phyloP scores from a whole-genome alignment of 1,140 invertebrate species.

The Brachystomella parvula region DNA sequence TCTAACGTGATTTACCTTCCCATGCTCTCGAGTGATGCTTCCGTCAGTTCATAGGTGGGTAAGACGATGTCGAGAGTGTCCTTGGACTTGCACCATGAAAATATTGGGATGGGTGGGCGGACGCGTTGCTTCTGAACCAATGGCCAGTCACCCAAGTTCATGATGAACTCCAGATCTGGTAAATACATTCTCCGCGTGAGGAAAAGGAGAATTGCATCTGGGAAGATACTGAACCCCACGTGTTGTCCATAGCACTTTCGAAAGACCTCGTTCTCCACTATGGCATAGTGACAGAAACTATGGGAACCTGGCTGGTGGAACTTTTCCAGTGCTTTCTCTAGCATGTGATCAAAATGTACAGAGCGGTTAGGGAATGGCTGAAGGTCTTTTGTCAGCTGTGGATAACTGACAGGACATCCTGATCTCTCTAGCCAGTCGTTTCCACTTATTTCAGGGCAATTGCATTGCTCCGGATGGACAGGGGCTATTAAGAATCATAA shows the following conservation, averaged over 20 bases:
- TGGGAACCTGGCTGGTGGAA: constrained; percentile 66
- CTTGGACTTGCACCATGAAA: constrained; percentile 85
- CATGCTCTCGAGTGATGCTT: constrained; percentile 73
- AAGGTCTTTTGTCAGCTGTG: constrained; percentile 69
- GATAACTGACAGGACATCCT: constrained; percentile 56
- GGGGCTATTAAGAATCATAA: constrained; percentile 47
- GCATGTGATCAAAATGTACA: constrained; percentile 62
- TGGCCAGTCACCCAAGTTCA: constrained; percentile 95
- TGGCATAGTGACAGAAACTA: constrained; percentile 83
- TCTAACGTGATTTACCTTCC: constrained; percentile 26
- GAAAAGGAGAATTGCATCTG: constrained; percentile 78
- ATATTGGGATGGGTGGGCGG: constrained; percentile 63
- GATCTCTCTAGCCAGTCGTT: constrained; percentile 59
- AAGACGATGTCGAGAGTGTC: constrained; percentile 79
- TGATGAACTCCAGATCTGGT: constrained; percentile 82
- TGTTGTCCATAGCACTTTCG: constrained; percentile 86
- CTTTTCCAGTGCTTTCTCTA: constrained; percentile 53
- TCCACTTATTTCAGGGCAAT: constrained; percentile 63
- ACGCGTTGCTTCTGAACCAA: constrained; percentile 52
- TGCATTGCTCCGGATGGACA: constrained; percentile 72
- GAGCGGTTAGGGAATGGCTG: constrained; percentile 50
- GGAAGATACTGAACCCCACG: constrained; percentile 93
- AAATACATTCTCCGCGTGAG: constrained; percentile 70
- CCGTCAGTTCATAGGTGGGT: constrained; percentile 91
- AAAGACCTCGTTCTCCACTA: constrained; percentile 76